phyloP scores from a whole-genome alignment of 2,797 vertebrate species.

The Coregonus ussuriensis region DNA sequence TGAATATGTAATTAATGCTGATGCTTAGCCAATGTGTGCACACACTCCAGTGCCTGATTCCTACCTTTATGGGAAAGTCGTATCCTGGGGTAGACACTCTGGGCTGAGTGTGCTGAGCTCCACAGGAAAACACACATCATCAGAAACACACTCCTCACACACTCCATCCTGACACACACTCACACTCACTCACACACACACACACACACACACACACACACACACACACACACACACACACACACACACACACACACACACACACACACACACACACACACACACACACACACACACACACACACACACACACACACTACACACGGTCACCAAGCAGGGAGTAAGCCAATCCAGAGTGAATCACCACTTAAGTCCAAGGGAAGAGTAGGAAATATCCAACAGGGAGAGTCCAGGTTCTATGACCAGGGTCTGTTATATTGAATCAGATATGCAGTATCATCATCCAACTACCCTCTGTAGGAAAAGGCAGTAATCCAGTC shows the following conservation, averaged over 20 bases:
- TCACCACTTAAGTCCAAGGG: slow-evolving; percentile 30
- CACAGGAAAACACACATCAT: slow-evolving; percentile 57
- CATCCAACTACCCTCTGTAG: background rate
- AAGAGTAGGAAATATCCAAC: slow-evolving; percentile 15
- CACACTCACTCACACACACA: slow-evolving; percentile 1
- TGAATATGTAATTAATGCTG: slow-evolving; percentile 19
- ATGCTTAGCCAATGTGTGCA: slow-evolving; percentile 16
- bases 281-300: slow-evolving; percentile 15
- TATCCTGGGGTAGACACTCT: slow-evolving; percentile 80
- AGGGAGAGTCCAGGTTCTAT: background rate
- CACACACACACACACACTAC: background rate
- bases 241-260: slow-evolving; percentile 7
- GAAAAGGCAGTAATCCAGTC: background rate
- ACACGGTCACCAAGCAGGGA: slow-evolving; percentile 15
- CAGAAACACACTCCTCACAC: slow-evolving; percentile 49
- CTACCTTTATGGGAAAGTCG: slow-evolving; percentile 87
- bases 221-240: slow-evolving; percentile 15
- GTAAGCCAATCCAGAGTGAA: slow-evolving; percentile 34
- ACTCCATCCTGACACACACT: slow-evolving; percentile 61
- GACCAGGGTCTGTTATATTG: background rate
- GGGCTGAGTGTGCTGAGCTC: slow-evolving; percentile 57
- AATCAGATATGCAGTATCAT: background rate
- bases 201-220: slow-evolving; percentile 10
- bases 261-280: slow-evolving; percentile 9
- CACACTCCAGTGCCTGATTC: slow-evolving; percentile 41